These are phyloP conservation scores for Tolmerus cingulatus DNA, from an alignment of 2,888 invertebrate species.

Conservation along the genomic window DNA sequence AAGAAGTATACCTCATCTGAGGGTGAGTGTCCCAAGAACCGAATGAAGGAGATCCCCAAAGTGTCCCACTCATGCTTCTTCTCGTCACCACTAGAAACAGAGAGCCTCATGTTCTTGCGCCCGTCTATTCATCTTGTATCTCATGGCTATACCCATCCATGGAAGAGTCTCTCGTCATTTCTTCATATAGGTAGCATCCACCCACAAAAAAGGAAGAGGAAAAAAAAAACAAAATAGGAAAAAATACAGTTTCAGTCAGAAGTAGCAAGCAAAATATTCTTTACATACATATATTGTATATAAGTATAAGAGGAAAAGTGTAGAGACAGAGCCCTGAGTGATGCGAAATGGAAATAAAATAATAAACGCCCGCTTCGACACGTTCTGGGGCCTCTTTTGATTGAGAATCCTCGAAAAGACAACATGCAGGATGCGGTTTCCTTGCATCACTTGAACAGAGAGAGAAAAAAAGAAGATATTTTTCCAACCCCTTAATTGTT, in stretches of 20 bases:
- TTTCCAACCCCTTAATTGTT: not conserved
- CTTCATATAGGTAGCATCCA: not conserved
- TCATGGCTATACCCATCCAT: not conserved
- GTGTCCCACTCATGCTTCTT: conserved; percentile 14
- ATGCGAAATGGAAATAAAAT: conserved; percentile 33
- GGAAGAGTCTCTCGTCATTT: not conserved
- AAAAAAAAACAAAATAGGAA: not conserved
- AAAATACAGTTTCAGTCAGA: not conserved
- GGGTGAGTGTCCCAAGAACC: not conserved
- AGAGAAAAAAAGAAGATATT: not conserved
- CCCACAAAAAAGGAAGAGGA: not conserved
- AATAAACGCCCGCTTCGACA: conserved; percentile 23
- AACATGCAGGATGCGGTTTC: conserved; percentile 2
- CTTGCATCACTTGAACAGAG: not conserved
- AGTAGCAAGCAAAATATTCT: not conserved
- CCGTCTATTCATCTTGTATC: conserved; percentile 23
- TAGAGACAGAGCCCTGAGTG: not conserved
- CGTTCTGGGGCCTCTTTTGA: conserved; percentile 22
- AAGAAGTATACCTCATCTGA: conserved; percentile 4
- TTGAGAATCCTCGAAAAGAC: conserved; percentile 2
- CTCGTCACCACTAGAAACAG: conserved; percentile 29
- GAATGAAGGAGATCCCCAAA: not conserved
- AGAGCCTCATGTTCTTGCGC: conserved; percentile 14
- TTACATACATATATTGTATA: not conserved
- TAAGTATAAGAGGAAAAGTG: not conserved